Evolutionary conservation across 2,113 vertebrate genomes (phyloP), one percentile per base, ranked within the genome.

Genomic region (Petrocephalus zakoni): DNA sequence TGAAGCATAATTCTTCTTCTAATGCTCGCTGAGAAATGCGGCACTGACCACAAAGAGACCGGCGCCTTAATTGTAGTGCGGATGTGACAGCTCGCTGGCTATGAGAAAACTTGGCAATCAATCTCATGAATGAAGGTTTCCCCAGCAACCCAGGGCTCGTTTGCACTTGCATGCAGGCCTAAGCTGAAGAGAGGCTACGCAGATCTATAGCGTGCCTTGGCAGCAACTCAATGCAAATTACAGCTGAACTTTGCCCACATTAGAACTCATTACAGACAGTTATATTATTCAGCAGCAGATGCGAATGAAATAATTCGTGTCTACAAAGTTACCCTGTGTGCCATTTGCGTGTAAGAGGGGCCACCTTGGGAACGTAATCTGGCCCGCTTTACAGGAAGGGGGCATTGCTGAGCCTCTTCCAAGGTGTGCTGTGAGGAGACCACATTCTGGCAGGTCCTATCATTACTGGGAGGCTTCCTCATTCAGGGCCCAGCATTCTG

Each of bases 241-340:
- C 11, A 37, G 49, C 87, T 88, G 68, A 53, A 88, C 53, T 81
- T 83, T 83, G 81, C 72, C 87, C 52, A 81, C 49, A 88, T 88
- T 88, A 81, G 51, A 78, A 88, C 47, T 84, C 52, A 58, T 46
- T 83, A 84, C 53, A 46, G 19, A 61, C 84, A 53, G 10, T 53
- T 7, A 85, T 75, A 21, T 87, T 58, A 88, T 61, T 68, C 81
- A 85, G 58, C 81, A 64, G 56, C 58, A 53, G 47, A 47, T 68
- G 61, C 7, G 42, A 88, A 75, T 68, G 42, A 55, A 85, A 85
- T 86, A 88, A 90, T 90, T 88, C 52, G 19, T 68, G 87, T 68
- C 87, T 51, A 88, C 46, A 84, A 72, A 82, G 68, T 34, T 22
- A 46, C 78, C 72, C 47, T 49, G 42, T 17, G 5, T 85, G 55